Evolutionary conservation across 2,888 invertebrate species (phyloP).

Genomic region (Onchidella celtica): DNA sequence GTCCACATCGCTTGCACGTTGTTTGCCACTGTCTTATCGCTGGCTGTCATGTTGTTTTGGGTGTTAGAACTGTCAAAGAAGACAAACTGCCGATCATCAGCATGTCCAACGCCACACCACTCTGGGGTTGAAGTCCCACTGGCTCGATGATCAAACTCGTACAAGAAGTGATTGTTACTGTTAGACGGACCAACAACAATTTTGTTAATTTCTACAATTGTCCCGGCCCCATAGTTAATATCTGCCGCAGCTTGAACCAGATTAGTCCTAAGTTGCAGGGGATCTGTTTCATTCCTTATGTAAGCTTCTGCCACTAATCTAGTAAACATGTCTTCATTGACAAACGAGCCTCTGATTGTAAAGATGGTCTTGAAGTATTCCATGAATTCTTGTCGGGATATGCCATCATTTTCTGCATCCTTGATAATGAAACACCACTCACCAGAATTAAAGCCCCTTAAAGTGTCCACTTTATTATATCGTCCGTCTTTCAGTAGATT

Average conservation of each 20-base stretch:
- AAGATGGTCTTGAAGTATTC: not conserved
- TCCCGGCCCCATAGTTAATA: not conserved
- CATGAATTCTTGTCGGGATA: conserved; percentile 11
- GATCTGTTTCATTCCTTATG: conserved; percentile 4
- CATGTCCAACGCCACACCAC: conserved; percentile 14
- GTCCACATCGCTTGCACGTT: conserved; percentile 34
- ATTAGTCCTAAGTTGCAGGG: not conserved
- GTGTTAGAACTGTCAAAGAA: not conserved
- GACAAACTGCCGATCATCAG: not conserved
- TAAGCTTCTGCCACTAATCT: not conserved
- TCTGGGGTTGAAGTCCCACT: not conserved
- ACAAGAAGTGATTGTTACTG: conserved; percentile 10
- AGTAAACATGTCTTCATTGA: not conserved
- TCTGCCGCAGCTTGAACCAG: conserved; percentile 6
- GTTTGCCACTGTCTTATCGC: conserved; percentile 8
- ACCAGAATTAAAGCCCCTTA: not conserved
- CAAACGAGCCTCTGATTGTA: not conserved
- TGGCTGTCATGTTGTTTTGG: not conserved
- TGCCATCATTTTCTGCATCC: conserved; percentile 9
- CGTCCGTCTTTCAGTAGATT: not conserved
- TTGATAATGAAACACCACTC: not conserved
- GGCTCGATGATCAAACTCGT: conserved; percentile 10
- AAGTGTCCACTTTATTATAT: conserved; percentile 26
- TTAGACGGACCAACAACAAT: not conserved
- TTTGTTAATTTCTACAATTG: not conserved